phyloP scores from a whole-genome alignment of 2,113 vertebrate species.

The Catharus fuscescens region DNA sequence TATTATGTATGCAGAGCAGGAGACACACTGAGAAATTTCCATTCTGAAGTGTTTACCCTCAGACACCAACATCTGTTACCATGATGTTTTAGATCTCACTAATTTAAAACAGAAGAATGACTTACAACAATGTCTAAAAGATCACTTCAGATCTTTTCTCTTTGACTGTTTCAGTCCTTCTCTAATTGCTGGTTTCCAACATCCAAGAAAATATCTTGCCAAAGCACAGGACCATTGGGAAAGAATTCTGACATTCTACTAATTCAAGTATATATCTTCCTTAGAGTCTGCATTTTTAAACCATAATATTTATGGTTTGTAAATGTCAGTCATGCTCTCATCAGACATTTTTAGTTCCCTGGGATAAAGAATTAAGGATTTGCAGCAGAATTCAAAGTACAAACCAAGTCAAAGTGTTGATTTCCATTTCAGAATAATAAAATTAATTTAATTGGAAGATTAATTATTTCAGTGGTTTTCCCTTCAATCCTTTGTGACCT shows the following conservation, averaged over 20 bases:
- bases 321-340: neutral
- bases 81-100: neutral
- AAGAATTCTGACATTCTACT: neutral
- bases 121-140: neutral
- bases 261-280: neutral
- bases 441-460: neutral
- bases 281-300: constrained; percentile 26
- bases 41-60: constrained; percentile 1
- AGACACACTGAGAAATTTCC: neutral
- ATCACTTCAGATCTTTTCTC: neutral
- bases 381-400: neutral
- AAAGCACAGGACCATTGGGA: neutral
- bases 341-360: neutral
- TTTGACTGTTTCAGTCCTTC: neutral
- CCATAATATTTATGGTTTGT: neutral
- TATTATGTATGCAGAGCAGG: neutral
- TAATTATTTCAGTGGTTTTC: neutral
- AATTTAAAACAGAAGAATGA: neutral
- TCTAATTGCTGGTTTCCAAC: neutral
- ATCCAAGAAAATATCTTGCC: neutral
- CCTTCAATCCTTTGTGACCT: neutral
- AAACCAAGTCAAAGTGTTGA: neutral
- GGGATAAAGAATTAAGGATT: neutral
- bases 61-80: neutral
- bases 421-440: neutral